Base-by-base conservation (phyloP, 2,797 vertebrate species). In the Pseudochirops corinnae region DNA sequence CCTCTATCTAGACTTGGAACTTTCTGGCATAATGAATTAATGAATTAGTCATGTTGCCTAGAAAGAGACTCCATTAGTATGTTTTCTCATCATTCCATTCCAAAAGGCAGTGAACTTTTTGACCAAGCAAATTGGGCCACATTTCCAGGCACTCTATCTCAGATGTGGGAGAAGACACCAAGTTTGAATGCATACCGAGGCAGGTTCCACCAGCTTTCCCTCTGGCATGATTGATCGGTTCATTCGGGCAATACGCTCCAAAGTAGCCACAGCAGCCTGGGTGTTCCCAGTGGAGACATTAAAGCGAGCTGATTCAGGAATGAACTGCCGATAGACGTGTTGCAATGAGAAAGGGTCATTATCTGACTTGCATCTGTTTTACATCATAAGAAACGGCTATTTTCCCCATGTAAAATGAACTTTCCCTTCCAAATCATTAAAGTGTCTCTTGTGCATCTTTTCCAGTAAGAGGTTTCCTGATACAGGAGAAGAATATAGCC, bases 221-320 rank as follows among this genome's bases (percentile, higher is more conserved):
- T 99, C 98, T 0, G 99, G 99, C 97, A 99, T 98, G 0, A 82
- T 93, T 0, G 97, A 96, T 12, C 97, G 10, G 55, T 99, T 99
- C 98, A 99, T 99, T 56, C 74, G 98, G 93, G 99, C 99, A 0
- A 99, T 99, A 90, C 96, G 91, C 55, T 98, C 92, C 96, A 99
- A 98, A 0, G 99, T 99, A 29, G 98, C 93, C 57, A 99, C 26
- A 0, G 99, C 99, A 0, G 98, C 99, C 0, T 94, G 93, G 0
- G 97, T 5, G 24, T 99, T 99, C 67, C 99, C 99, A 0, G 96
- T 99, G 0, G 99, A 99, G 67, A 99, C 98, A 0, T 99, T 99
- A 98, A 99, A 99, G 18, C 99, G 99, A 0, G 99, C 99, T 0
- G 99, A 99, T 98, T 99, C 99, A 0, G 99, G 99, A 95, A 99